Conservation (phyloP, 1,140 invertebrate species). For the Vanessa tameamea region DNA sequence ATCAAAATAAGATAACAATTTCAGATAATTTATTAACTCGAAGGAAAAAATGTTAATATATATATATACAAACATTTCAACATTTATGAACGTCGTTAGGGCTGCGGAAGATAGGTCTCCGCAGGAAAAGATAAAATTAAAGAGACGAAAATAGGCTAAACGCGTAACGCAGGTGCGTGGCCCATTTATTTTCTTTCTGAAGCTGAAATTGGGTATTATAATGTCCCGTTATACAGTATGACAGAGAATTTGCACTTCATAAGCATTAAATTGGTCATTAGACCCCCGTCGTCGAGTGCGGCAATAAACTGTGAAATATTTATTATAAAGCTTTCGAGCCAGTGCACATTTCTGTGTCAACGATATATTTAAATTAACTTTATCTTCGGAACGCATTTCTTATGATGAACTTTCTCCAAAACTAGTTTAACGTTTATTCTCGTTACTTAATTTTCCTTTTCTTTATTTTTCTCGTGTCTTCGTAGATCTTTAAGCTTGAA, state of each 20-base stretch:
- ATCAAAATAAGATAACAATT: neutral
- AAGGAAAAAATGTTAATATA: neutral
- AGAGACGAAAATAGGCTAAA: conserved; percentile 44
- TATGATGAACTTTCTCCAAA: neutral
- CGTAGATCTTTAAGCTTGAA: neutral
- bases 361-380: conserved; percentile 3
- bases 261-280: conserved; percentile 77
- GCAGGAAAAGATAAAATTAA: conserved; percentile 52
- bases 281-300: conserved; percentile 52
- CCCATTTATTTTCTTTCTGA: conserved; percentile 71
- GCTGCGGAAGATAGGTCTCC: conserved; percentile 24
- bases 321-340: conserved; percentile 46
- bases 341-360: conserved; percentile 2
- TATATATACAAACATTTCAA: conserved; percentile 10
- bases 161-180: conserved; percentile 54
- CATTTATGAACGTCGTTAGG: conserved; percentile 40
- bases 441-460: neutral
- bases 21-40: neutral
- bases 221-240: conserved; percentile 69
- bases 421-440: neutral
- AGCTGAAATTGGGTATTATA: conserved; percentile 72
- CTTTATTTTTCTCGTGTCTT: neutral
- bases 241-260: conserved; percentile 77
- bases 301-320: conserved; percentile 71
- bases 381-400: neutral